phyloP scores from a whole-genome alignment of 2,113 vertebrate genomes.

The Microcebus jonahi region DNA sequence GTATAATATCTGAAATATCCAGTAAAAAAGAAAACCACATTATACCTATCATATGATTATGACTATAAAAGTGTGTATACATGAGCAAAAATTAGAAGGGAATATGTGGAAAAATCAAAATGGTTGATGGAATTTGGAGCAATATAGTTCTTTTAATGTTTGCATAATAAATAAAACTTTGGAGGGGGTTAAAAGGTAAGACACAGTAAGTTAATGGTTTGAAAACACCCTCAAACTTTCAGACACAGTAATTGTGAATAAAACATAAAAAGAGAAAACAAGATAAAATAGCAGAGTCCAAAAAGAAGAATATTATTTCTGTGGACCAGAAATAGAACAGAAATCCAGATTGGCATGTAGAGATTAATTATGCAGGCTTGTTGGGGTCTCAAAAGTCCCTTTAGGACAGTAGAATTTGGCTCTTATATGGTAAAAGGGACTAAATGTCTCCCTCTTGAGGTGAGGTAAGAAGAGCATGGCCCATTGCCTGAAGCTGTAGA shows the following conservation, averaged over 20 bases:
- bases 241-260: constrained; percentile 32
- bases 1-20: constrained; percentile 24
- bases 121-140: background rate
- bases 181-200: background rate
- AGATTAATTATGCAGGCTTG: background rate
- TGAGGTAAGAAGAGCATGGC: background rate
- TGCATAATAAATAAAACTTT: background rate
- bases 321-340: background rate
- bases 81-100: background rate
- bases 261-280: constrained; percentile 16
- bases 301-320: background rate
- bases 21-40: background rate
- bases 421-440: background rate
- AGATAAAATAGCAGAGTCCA: constrained; percentile 1
- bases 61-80: background rate
- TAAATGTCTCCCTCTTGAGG: background rate
- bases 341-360: background rate
- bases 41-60: background rate
- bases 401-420: constrained; percentile 4
- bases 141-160: constrained; percentile 4
- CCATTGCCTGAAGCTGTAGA: background rate
- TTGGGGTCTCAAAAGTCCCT: background rate
- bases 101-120: constrained; percentile 37
- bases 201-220: constrained; percentile 14
- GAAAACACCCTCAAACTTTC: background rate